Base-by-base conservation (phyloP, 2,888 invertebrate genomes). In the Listrodromus nycthemerus region DNA sequence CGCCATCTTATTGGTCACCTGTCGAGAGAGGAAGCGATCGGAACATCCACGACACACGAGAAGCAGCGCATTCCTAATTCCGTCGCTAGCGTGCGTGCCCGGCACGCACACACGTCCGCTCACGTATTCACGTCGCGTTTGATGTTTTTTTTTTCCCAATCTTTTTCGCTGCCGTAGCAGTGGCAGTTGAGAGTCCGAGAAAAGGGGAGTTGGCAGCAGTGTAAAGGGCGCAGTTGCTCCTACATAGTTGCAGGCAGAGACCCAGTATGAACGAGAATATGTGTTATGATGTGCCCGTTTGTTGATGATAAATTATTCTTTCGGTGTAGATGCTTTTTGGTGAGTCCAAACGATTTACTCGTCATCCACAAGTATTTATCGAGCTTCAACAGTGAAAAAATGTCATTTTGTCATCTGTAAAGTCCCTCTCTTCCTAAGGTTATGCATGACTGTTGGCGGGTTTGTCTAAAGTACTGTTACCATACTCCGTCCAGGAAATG, bases 321-420 rank as follows among this genome's bases (percentile, higher is more conserved):
- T 84, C 86, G 84, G 91, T 91, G 91, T 92, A 91, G 89, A 93
- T 92, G 92, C 89, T 92, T 91, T 87, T 92, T 91, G 93, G 93
- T 93, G 88, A 93, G 92, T 91, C 66, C 55, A 27, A 71, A 37
- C n/a, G 19, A 41, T 30, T 74, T 16, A 74, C 24, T 13, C 24
- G 55, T 55, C 10, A 10, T 55, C 10, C 7, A 10, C 55, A 55
- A 55, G 21, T 13, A 13, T 37, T 19, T 8, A 4, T 37, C 30
- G 52, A 58, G n/a, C 24, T 24, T 21, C 3, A 24, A 55, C n/a
- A 24, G 19, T 7, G 19, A 33, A 33, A 48, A 71, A 48, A 48
- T n/a, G 48, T 67, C 30, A 33, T 24, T 41, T 48, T 27, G 27
- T 37, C 50, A 8, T 24, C 24, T 16, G 61, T 83, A 19, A 50